Evolutionary conservation across 2,888 invertebrate species (phyloP).

Genomic region (Galerucella pusilla): DNA sequence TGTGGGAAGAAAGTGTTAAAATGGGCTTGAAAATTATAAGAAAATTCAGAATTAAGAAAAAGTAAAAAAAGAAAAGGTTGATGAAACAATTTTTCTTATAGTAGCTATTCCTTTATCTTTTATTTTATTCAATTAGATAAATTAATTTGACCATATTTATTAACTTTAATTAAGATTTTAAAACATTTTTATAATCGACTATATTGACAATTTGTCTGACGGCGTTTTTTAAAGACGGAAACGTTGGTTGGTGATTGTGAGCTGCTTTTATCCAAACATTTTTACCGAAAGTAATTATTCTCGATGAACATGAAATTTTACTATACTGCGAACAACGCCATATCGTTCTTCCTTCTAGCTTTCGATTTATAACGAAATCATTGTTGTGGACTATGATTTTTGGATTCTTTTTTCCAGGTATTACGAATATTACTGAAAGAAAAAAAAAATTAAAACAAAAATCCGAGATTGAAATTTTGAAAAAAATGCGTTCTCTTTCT

Average conservation of each 20-base stretch:
- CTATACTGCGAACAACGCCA: conserved; percentile 50
- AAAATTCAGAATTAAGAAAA: no score
- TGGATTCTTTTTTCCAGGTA: conserved; percentile 48
- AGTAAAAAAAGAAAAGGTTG: no score
- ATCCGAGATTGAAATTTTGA: background rate
- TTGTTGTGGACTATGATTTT: conserved; percentile 47
- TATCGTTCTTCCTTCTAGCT: conserved; percentile 43
- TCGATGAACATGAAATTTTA: conserved; percentile 46
- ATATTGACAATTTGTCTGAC: conserved; percentile 36
- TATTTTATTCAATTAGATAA: no score
- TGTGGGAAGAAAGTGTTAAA: conserved; percentile 37
- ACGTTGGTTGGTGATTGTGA: conserved; percentile 39
- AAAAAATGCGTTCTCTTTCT: background rate
- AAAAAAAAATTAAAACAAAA: background rate
- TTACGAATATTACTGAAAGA: conserved; percentile 40
- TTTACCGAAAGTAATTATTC: conserved; percentile 47
- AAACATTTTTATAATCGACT: background rate
- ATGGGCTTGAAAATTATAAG: background rate
- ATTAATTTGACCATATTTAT: background rate
- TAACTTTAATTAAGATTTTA: background rate
- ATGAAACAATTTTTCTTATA: no score
- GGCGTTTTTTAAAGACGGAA: conserved; percentile 31
- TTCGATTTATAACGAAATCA: conserved; percentile 45
- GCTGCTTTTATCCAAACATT: conserved; percentile 34
- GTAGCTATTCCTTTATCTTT: no score